Base-by-base conservation (phyloP, 2,113 vertebrate genomes). In the Lanius ludovicianus region DNA sequence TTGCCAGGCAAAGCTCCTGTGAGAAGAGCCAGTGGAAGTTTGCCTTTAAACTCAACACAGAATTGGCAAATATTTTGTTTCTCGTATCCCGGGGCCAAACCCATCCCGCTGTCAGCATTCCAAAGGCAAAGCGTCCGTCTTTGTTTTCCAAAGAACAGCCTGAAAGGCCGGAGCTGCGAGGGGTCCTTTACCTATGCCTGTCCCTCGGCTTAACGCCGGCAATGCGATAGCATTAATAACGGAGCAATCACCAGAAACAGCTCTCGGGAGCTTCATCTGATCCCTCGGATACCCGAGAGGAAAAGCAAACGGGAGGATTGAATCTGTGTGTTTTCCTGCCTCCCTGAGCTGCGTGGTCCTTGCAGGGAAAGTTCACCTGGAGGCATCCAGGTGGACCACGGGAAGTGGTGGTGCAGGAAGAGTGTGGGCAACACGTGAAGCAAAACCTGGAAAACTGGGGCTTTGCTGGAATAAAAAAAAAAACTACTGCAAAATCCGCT, bases 211-310 rank as follows among this genome's bases (percentile, higher is more conserved):
- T 2, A 15, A 10, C 2, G 18, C 27, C 60, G 24, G 50, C 75
- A 6, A 6, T 1, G 23, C 0, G 18, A 24, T 28, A 2, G 15
- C 1, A 1, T 11, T 37, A 4, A 14, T 3, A 56, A 31, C 44
- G 0, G 31, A 71, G 62, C 65, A 1, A 11, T 6, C 27, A 0
- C 15, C 1, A 4, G 24, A 1, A 81, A 9, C 49, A 3, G 79
- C 70, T 49, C 62, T 0, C 1, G 3, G 46, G 73, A 39, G 90
- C 65, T 62, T 8, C 9, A 0, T 13, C 6, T 1, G n/a, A 31
- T 65, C 63, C 71, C 28, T 22, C 0, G 44, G 79, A 19, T 10
- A 42, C 17, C 57, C 0, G 10, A 18, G 78, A 68, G 89, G 24
- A 1, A 4, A 14, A 49, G 31, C 31, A 4, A 57, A 5, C 6